phyloP scores from a whole-genome alignment of 2,888 invertebrate species.

The Geophilus truncorum region DNA sequence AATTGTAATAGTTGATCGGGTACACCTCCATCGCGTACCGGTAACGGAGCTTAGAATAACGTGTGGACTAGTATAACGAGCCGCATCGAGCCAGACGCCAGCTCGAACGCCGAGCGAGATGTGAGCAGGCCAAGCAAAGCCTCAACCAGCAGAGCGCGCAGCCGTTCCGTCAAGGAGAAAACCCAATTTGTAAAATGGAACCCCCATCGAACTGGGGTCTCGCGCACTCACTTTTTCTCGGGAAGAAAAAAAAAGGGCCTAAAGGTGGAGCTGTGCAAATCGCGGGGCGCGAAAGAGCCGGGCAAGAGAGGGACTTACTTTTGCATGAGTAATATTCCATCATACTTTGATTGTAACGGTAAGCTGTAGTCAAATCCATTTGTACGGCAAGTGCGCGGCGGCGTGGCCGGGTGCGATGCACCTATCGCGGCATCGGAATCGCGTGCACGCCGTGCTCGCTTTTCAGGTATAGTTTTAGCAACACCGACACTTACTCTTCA shows the following conservation, averaged over 20 bases:
- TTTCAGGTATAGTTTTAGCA: neutral
- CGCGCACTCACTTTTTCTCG: neutral
- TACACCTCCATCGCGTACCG: conserved; percentile 39
- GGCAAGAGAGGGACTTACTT: conserved; percentile 43
- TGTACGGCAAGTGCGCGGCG: conserved; percentile 22
- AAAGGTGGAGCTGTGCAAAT: neutral
- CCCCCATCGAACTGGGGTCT: neutral
- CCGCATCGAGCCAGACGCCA: neutral
- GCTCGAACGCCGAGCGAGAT: neutral
- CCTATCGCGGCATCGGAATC: neutral
- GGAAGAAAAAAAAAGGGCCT: neutral
- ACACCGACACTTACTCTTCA: neutral
- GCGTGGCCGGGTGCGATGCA: neutral
- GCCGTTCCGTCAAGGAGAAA: conserved; percentile 52
- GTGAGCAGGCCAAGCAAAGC: neutral
- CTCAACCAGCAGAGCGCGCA: conserved; percentile 34
- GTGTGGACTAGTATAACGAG: too few relatives aligned
- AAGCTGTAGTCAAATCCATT: conserved; percentile 89
- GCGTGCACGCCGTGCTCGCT: neutral
- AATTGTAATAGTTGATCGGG: conserved; percentile 41
- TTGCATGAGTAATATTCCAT: conserved; percentile 93
- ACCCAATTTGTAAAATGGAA: conserved; percentile 35
- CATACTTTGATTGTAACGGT: conserved; percentile 95
- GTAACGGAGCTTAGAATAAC: too few relatives aligned
- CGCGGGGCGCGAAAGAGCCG: too few relatives aligned